Conservation (phyloP, 2,113 vertebrate genomes). For the Orycteropus afer region DNA sequence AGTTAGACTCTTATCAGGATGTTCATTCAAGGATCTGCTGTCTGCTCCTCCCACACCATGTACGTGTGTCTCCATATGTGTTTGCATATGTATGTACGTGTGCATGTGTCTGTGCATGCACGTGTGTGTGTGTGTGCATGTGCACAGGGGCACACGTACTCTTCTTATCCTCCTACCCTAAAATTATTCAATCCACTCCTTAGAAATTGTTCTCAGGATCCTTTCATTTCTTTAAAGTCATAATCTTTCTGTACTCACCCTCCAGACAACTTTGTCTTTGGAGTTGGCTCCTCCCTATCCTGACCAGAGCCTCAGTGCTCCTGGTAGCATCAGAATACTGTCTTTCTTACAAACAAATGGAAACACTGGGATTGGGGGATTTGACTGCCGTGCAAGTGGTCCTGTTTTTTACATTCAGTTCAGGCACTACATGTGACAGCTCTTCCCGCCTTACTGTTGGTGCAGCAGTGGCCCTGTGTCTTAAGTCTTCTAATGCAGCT, state of each 20-base stretch:
- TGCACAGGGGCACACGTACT: rapidly evolving
- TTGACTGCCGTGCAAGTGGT: not conserved
- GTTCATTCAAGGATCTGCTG: not conserved
- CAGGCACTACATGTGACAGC: not conserved
- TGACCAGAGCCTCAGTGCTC: not conserved
- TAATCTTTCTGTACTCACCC: not conserved
- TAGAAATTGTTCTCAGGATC: not conserved
- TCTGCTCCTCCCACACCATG: not conserved
- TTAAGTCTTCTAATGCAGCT: too few relatives aligned
- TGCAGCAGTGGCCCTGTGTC: too few relatives aligned
- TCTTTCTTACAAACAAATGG: not conserved
- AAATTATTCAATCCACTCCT: not conserved
- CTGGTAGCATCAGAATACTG: not conserved
- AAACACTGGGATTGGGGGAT: not conserved
- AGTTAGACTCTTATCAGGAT: not conserved
- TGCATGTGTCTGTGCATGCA: too few relatives aligned
- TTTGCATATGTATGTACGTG: rapidly evolving
- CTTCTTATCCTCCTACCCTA: not conserved
- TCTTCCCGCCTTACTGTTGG: too few relatives aligned
- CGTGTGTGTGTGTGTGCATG: too few relatives aligned
- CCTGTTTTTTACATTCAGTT: not conserved
- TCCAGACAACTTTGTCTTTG: not conserved
- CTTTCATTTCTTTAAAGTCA: not conserved
- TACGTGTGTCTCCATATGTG: too few relatives aligned
- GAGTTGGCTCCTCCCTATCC: not conserved